These are phyloP conservation scores for Conus canariensis DNA, from an alignment of 2,888 invertebrate species.

Conservation along the genomic window DNA sequence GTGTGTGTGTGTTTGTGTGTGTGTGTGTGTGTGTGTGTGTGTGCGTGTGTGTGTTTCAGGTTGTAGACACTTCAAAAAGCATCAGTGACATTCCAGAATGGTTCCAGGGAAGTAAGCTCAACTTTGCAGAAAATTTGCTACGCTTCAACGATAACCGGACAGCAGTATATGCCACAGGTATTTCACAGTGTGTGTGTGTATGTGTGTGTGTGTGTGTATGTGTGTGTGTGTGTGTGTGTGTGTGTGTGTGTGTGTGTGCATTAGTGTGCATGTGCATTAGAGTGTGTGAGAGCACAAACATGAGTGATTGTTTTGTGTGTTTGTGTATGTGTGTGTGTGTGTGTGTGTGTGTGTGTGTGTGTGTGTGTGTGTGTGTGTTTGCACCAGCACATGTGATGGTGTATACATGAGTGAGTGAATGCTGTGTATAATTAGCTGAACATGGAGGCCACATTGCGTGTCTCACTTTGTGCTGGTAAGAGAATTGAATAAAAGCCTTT, in stretches of 20 bases:
- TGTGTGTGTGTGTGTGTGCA: background rate
- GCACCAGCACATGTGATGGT: no score
- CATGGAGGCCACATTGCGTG: no score
- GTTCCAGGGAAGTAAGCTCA: constrained; percentile 80
- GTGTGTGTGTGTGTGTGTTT: no score
- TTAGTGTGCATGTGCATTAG: background rate
- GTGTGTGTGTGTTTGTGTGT: background rate
- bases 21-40: background rate
- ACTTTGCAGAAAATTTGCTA: constrained; percentile 81
- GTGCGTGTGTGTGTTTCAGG: constrained; percentile 62
- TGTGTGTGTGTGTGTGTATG: background rate
- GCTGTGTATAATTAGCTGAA: no score
- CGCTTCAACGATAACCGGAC: constrained; percentile 78
- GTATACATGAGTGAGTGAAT: no score
- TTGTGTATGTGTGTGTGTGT: no score
- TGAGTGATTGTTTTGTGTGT: no score
- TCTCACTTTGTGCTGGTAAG: no score
- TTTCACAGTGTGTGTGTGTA: background rate
- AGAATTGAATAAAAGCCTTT: no score
- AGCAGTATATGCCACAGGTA: constrained; percentile 80
- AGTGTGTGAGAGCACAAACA: no score
- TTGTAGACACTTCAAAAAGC: constrained; percentile 77
- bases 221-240: background rate
- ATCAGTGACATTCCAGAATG: constrained; percentile 81
- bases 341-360: no score